Evolutionary conservation across 35 echinoderm and acorn worm species (phyloP), one percentile per base, ranked within the genome.

Genomic region (Ophioderma brevispina): DNA sequence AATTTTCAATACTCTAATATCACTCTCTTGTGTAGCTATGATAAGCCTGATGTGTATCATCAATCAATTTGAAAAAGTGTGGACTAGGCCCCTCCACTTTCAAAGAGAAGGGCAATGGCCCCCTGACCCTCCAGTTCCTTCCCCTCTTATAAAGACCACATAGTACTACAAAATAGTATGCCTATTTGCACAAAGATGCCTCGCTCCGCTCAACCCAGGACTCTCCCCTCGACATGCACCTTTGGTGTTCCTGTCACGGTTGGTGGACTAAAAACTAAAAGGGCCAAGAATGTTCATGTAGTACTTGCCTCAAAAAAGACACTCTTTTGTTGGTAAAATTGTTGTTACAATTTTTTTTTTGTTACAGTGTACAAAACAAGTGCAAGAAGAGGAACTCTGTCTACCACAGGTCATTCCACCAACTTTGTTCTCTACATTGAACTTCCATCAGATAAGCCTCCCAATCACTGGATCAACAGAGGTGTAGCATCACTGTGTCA

Each of bases 391-490:
- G 96, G 96, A 17, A 95, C 93, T 10, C 80, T 95, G 42, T 98
- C 96, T 15, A 98, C 96, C 0, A 98, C 93, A 23, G 96, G 96
- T 18, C 96, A 98, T 50, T 98, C 93, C 32, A 98, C 96, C 13
- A 98, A 98, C 85, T 95, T 98, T 91, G 94, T 98, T 11, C 63
- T 98, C 32, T 89, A 84, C 18, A 92, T 98, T 19, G 89, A 98
- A 35, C 83, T 98, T 17, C 93, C 87, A 38, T 98, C 96, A 70
- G 89, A 94, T 59, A 33, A 49, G 55, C 70, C 90, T 75, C 37
- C 82, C 4, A 95, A 87, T 37, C 96, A 98, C 35, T 98, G 96
- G 96, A 95, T 98, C 77, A 94, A 94, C 78, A 84, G 96, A 55
- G 96, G 96, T 76, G 96, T 98, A 21, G 96, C 96, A 59, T 87